Evolutionary conservation across 2,113 vertebrate species (phyloP).

Genomic region (Microcebus murinus): DNA sequence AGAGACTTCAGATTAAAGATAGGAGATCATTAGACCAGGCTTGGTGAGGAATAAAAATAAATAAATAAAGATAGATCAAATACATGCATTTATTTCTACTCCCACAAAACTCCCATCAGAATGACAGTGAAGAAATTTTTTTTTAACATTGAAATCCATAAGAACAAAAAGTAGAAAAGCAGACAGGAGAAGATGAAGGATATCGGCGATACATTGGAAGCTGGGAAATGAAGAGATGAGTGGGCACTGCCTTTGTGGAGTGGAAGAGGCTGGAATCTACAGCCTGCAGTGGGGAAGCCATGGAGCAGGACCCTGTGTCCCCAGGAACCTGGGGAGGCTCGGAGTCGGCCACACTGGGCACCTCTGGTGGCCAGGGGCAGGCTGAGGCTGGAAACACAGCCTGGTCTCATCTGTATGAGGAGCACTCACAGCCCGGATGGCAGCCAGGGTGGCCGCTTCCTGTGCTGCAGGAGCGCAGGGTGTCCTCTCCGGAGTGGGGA

Average conservation of each 20-base stretch:
- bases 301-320: background rate
- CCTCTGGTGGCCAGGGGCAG: too few relatives aligned
- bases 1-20: background rate
- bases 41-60: too few relatives aligned
- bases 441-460: background rate
- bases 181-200: background rate
- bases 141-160: background rate
- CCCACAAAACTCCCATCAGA: background rate
- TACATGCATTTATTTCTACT: background rate
- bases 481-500: background rate
- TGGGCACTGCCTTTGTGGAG: background rate
- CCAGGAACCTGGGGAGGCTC: background rate
- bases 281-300: background rate
- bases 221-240: background rate
- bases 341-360: background rate
- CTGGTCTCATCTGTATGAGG: background rate
- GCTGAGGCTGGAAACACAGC: background rate
- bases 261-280: too few relatives aligned
- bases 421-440: background rate
- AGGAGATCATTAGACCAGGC: background rate
- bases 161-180: background rate
- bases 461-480: background rate
- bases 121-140: background rate
- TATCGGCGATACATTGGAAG: background rate
- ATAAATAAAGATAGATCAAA: background rate